Base-by-base conservation (phyloP, 30 jellyfish, hydroid and myxozoan species). In the Aurelia sp. region DNA sequence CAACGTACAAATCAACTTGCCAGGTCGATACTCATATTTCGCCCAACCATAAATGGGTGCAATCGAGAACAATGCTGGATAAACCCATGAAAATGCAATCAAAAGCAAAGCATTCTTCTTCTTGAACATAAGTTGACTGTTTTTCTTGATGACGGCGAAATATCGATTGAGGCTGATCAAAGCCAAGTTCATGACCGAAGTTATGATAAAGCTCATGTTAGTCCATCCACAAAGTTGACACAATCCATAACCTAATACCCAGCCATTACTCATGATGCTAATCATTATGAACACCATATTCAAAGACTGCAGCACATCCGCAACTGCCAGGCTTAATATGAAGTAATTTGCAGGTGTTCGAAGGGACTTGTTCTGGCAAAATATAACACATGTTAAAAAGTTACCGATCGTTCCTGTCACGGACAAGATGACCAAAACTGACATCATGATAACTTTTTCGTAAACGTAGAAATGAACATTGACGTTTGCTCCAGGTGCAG, bases 11-110 rank as follows among this genome's bases (percentile, higher is more conserved):
- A 88, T 88, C 58, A 88, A 88, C 64, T 88, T 88, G 59, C 96
- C 96, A 22, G 96, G 96, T 57, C 91, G 84, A 59, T 76, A 88
- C 68, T 69, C 81, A 78, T 88, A 88, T 33, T 65, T 73, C 33
- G 96, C 86, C 96, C 96, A 88, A 27, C 96, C 96, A 9, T 50
- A 63, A 0, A 88, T 68, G 55, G 96, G 96, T 6, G 96, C 87
- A 16, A 88, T 67, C 41, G 91, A 76, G 48, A 88, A 60, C n/a
- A 62, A 13, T 3, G 91, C 91, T 0, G 96, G 96, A n/a, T 38
- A 78, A 7, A 77, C 48, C 96, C 96, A 88, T 20, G 91, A 78
- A 31, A 78, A 11, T 4, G 78, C 88, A 3, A 88, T 62, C 50
- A 74, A 81, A 44, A 65, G 6, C 70, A 79, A 17, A 0, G 88